Evolutionary conservation across 1,140 invertebrate species (phyloP), one percentile per base, ranked within the genome.

Genomic region (Tetramorium alpestre): DNA sequence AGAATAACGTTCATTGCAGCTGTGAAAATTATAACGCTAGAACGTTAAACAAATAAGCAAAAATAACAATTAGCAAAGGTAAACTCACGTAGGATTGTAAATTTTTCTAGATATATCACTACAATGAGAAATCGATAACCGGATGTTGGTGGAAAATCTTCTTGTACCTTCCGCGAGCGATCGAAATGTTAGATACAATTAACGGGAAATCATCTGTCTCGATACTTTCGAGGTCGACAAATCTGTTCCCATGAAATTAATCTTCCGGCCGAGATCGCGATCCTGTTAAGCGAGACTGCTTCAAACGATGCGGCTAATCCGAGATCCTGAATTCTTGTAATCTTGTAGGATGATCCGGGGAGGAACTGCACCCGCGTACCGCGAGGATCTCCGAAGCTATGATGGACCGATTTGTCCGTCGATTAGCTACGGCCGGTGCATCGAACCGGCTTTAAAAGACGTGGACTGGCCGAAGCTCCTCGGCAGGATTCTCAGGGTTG

Each of bases 231-330:
- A 56, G 67, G 5, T 75, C 78, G 80, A 16, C 54, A 75, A 73
- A 84, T 84, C 80, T 47, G 80, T 85, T 85, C 82, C 73, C 82
- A 85, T 85, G 82, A 85, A 85, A 78, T 78, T 85, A 51, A 51
- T 28, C 82, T 78, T 78, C 73, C 58, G 33, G 25, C 7, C 58
- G 16, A 67, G 38, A 75, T 65, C 44, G 56, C 72, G 73, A 85
- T 85, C 82, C 82, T 85, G 73, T 85, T 85, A 85, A 78, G 73
- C 60, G 82, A 85, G 38, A 85, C 82, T 78, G 62, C 82, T 75
- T 84, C 72, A 78, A 85, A 76, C 82, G 82, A 65, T 65, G 82
- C 82, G 82, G 54, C 75, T 65, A 58, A 78, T 67, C 73, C 58
- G 13, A 60, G 22, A 78, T 78, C 18, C 60, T 41, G 75, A 58